Percentiles rank a stretch among this genome's conserved stretches.
These are phyloP conservation scores for Erebia palarica DNA, from an alignment of 2,888 invertebrate genomes.

Conservation along the genomic window DNA sequence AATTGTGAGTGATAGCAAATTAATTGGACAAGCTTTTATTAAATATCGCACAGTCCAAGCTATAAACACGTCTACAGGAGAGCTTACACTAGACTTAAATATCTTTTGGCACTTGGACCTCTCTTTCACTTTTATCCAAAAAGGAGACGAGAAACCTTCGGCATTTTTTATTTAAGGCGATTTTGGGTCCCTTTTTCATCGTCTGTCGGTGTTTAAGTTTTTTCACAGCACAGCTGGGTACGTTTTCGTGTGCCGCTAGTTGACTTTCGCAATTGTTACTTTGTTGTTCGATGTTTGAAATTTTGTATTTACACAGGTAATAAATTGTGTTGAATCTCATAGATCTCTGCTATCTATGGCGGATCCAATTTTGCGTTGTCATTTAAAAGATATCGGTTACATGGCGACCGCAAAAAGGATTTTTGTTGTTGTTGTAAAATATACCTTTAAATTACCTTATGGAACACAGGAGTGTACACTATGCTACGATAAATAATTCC, in stretches of 20 bases:
- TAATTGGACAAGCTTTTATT: no score
- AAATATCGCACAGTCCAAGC: conserved; percentile 9
- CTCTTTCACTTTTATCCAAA: conserved; percentile 9
- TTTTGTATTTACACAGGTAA: conserved; percentile 41
- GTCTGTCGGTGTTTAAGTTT: conserved; percentile 30
- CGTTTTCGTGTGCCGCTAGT: conserved; percentile 43
- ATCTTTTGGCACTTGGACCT: conserved; percentile 23
- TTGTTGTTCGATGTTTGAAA: conserved; percentile 34
- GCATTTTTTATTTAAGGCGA: conserved; percentile 31
- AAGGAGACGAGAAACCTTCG: conserved; percentile 20
- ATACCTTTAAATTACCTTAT: no score
- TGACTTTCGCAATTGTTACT: conserved; percentile 42
- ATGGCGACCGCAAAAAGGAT: conserved; percentile 15
- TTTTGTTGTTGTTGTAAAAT: conserved; percentile 2
- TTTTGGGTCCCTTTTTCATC: conserved; percentile 33
- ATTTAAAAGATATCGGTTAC: conserved; percentile 19
- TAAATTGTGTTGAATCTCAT: conserved; percentile 31
- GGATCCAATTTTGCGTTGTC: conserved; percentile 35
- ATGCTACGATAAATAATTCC: no score
- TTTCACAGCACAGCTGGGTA: conserved; percentile 39
- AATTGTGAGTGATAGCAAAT: no score
- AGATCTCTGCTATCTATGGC: conserved; percentile 12
- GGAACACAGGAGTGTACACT: no score
- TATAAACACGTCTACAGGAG: conserved; percentile 17
- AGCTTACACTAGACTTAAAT: conserved; percentile 23